Percentiles rank a stretch among this genome's conserved stretches.
These are phyloP conservation scores for Synanthedon tipuliformis DNA, from an alignment of 2,888 invertebrate species.

Conservation along the genomic window DNA sequence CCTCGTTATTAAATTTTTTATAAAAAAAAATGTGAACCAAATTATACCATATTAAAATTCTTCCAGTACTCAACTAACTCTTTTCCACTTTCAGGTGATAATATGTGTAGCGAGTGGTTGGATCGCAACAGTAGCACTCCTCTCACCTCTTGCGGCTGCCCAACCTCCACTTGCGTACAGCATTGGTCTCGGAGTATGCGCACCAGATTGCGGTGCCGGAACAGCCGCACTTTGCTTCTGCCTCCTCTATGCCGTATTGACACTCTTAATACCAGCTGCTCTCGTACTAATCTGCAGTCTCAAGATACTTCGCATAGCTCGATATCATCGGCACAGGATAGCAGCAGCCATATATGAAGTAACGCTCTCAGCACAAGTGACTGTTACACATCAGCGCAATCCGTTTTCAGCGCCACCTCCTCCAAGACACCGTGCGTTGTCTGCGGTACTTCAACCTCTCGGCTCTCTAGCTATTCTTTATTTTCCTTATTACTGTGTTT, in stretches of 20 bases:
- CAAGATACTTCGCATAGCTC: slow-evolving; percentile 75
- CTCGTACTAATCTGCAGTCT: slow-evolving; percentile 79
- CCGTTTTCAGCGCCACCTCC: slow-evolving; percentile 80
- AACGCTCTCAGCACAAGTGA: slow-evolving; percentile 85
- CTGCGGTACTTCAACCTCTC: slow-evolving; percentile 78
- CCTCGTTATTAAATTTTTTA: no score
- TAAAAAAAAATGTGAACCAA: no score
- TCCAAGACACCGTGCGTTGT: slow-evolving; percentile 72
- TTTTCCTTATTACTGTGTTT: slow-evolving; percentile 78
- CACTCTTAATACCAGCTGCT: slow-evolving; percentile 75
- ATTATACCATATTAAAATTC: no score
- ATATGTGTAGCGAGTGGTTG: slow-evolving; percentile 77
- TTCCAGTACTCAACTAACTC: no score
- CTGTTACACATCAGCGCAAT: slow-evolving; percentile 84
- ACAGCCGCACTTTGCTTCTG: slow-evolving; percentile 74
- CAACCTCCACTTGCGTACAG: slow-evolving; percentile 56
- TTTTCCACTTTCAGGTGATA: slow-evolving; percentile 55
- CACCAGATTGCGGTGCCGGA: slow-evolving; percentile 75
- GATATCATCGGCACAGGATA: slow-evolving; percentile 84
- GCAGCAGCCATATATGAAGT: slow-evolving; percentile 89
- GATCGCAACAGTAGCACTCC: slow-evolving; percentile 72
- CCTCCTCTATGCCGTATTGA: slow-evolving; percentile 72
- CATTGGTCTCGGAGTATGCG: slow-evolving; percentile 72
- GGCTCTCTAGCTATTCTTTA: slow-evolving; percentile 79
- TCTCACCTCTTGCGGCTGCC: slow-evolving; percentile 74